Base-by-base conservation (phyloP, 2,113 vertebrate species). In the Labeo rohita region DNA sequence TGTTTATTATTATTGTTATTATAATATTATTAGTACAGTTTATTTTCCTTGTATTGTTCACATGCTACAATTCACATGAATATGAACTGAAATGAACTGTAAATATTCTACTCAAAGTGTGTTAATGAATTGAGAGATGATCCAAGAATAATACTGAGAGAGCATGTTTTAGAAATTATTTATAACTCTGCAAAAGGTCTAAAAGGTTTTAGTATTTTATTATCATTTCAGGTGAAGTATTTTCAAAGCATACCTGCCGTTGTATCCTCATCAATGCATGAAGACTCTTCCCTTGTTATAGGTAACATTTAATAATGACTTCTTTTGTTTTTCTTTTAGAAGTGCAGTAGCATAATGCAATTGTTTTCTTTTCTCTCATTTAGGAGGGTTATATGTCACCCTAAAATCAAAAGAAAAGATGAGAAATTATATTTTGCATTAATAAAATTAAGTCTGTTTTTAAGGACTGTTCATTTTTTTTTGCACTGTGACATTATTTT, bases 161-260 rank as follows among this genome's bases (percentile, higher is more conserved):
- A 39, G 39, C 1, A 39, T 39, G 0, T 39, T 39, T 39, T 3
- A 39, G 0, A 39, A 39, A 39, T 61, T n/a, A 61, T 59, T 8
- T n/a, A 0, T 59, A 21, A 39, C 21, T 59, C 18, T 59, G 56
- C 18, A 18, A 70, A 39, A 70, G 7, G 0, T 18, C 52, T 47
- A 36, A 82, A 52, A 66, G 54, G 1, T 80, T 16, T 50, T 9
- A 13, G 34, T 11, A 54, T 70, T 43, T 72, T 84, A 81, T 6
- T 91, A 66, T 89, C 11, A 88, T 89, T 94, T 92, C 86, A 96
- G 95, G 90, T 94, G 72, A 96, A 94, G 90, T 95, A 95, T 91
- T 95, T 94, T 34, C 87, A 93, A 56, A 92, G 91, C 59, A 87
- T 94, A 84, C 94, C 90, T 89, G 91, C 90, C 45, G 75, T 95